Evolutionary conservation across 2,888 invertebrate genomes (phyloP).

Genomic region (Ochlodes sylvanus): DNA sequence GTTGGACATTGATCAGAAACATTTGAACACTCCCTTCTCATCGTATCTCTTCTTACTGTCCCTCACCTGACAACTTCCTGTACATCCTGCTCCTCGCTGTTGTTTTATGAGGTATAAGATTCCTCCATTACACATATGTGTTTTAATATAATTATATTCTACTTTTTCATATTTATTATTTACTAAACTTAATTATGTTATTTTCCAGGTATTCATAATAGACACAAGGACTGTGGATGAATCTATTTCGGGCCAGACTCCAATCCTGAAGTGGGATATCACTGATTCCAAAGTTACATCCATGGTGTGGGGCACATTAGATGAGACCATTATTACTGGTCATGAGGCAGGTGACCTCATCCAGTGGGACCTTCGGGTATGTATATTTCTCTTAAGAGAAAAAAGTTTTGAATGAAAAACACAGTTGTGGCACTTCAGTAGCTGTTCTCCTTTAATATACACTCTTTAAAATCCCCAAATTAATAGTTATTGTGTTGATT

Average conservation of each 20-base stretch:
- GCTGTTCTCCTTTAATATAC: too few species aligned
- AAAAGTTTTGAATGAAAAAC: too few species aligned
- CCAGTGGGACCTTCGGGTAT: conserved; percentile 96
- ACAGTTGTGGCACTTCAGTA: too few species aligned
- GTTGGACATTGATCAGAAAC: too few species aligned
- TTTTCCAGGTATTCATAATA: conserved; percentile 89
- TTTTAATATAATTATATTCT: too few species aligned
- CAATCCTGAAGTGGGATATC: conserved; percentile 92
- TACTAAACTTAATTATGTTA: not conserved
- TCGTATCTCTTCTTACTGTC: too few species aligned
- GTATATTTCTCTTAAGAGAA: conserved; percentile 40
- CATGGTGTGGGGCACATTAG: conserved; percentile 95
- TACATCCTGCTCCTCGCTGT: too few species aligned
- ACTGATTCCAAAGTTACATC: conserved; percentile 94
- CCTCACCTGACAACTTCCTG: too few species aligned
- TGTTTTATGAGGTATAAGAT: too few species aligned
- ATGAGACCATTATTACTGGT: conserved; percentile 96
- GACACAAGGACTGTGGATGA: conserved; percentile 92
- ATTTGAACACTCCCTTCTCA: too few species aligned
- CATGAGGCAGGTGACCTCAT: conserved; percentile 97
- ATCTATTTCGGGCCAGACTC: conserved; percentile 87
- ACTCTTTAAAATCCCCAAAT: too few species aligned
- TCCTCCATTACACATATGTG: too few species aligned
- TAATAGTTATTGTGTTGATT: conserved; percentile 48
- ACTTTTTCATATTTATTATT: not conserved